phyloP scores from a whole-genome alignment of 2,113 vertebrate species.

The Pampusana beccarii region DNA sequence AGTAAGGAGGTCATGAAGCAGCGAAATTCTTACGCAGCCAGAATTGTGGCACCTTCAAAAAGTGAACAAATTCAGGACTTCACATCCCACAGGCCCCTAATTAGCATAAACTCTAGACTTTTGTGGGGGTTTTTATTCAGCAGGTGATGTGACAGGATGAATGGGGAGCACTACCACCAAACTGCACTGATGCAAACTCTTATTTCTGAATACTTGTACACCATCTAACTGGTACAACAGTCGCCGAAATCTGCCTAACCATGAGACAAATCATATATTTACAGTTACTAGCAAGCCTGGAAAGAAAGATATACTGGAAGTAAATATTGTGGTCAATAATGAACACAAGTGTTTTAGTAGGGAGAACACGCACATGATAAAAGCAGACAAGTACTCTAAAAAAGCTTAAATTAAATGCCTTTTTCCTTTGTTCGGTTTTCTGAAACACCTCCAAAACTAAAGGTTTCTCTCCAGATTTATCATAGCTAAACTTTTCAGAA shows the following conservation, averaged over 20 bases:
- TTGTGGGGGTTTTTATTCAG: accelerated
- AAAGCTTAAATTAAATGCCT: neutral
- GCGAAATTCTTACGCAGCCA: neutral
- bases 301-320: neutral
- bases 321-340: neutral
- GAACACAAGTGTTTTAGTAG: neutral
- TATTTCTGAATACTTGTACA: neutral
- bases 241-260: neutral
- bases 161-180: neutral
- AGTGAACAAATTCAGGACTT: neutral
- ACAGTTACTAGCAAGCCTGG: neutral
- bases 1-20: neutral
- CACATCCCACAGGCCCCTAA: neutral
- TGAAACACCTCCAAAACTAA: neutral
- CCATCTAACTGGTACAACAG: neutral
- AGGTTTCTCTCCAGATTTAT: neutral
- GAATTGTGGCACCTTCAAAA: neutral
- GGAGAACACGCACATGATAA: neutral
- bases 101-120: neutral
- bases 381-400: neutral
- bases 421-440: neutral
- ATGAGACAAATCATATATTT: neutral
- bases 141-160: neutral
- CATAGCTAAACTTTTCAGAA: neutral
- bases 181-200: neutral